These are phyloP conservation scores for Etheostoma cragini DNA, from an alignment of 2,113 vertebrate species.

Conservation along the genomic window DNA sequence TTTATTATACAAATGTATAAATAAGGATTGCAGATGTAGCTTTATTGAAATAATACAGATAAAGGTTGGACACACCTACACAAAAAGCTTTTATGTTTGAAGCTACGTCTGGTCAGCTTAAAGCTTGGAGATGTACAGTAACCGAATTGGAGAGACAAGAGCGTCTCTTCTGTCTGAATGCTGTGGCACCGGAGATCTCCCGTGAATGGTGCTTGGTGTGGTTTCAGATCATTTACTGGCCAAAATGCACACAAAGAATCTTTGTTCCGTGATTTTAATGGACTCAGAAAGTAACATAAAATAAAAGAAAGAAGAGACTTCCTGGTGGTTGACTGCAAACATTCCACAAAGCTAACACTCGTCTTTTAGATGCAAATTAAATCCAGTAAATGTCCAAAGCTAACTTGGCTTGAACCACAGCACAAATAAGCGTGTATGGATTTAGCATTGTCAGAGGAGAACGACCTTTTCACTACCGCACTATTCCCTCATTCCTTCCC, in stretches of 20 bases:
- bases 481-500: conserved; percentile 32
- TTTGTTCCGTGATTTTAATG: conserved; percentile 38
- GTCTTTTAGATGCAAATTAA: conserved; percentile 13
- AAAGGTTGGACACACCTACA: conserved; percentile 11
- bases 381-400: conserved; percentile 8
- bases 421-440: conserved; percentile 26
- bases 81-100: conserved; percentile 17
- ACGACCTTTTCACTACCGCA: conserved; percentile 28
- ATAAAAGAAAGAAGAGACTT: conserved; percentile 5
- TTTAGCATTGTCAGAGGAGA: neutral
- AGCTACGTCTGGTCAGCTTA: neutral
- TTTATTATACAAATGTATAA: neutral
- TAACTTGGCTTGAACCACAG: conserved; percentile 2
- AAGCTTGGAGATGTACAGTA: neutral
- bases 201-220: neutral
- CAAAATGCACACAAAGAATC: conserved; percentile 23
- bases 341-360: conserved; percentile 59
- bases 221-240: conserved; percentile 23
- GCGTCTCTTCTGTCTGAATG: conserved; percentile 15
- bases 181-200: conserved; percentile 26
- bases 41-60: neutral
- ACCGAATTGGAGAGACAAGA: neutral
- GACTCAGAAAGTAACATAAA: conserved; percentile 1
- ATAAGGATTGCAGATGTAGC: conserved; percentile 1
- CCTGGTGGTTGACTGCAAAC: conserved; percentile 40